Conservation (phyloP, 2,113 vertebrate species). For the Astatotilapia flaviijosephi region DNA sequence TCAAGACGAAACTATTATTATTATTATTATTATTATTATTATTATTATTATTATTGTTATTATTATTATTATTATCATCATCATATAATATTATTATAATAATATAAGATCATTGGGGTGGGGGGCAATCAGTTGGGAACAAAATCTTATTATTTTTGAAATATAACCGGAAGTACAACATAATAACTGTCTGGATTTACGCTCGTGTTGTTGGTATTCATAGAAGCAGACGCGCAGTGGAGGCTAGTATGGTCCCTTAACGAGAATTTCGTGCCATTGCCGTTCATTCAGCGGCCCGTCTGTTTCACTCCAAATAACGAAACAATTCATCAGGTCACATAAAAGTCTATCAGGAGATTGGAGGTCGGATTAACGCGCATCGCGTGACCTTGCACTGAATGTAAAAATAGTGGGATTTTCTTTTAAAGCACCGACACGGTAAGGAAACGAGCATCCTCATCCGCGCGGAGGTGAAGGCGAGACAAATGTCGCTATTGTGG, state of each 20-base stretch:
- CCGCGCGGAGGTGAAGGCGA: background rate
- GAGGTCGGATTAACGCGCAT: background rate
- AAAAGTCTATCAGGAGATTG: background rate
- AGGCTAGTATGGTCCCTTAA: conserved; percentile 18
- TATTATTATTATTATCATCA: accelerated
- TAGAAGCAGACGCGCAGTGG: conserved; percentile 15
- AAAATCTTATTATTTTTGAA: background rate
- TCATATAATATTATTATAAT: background rate
- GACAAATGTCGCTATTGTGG: background rate
- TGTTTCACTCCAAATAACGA: background rate
- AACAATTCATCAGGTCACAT: background rate
- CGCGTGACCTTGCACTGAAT: conserved; percentile 63
- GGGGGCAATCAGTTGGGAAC: background rate
- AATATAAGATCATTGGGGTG: background rate
- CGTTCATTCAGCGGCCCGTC: background rate
- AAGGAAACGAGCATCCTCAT: conserved; percentile 52
- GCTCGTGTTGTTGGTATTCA: background rate
- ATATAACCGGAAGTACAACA: background rate
- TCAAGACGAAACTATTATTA: background rate
- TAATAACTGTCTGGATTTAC: background rate
- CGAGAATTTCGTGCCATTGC: conserved; percentile 15
- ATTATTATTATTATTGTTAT: background rate
- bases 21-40: background rate
- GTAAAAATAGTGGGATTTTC: conserved; percentile 48
- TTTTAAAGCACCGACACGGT: conserved; percentile 50